Percentiles rank a stretch among this genome's conserved stretches.
Conservation (phyloP, 2,888 invertebrate species). For the Dione vanillae region DNA sequence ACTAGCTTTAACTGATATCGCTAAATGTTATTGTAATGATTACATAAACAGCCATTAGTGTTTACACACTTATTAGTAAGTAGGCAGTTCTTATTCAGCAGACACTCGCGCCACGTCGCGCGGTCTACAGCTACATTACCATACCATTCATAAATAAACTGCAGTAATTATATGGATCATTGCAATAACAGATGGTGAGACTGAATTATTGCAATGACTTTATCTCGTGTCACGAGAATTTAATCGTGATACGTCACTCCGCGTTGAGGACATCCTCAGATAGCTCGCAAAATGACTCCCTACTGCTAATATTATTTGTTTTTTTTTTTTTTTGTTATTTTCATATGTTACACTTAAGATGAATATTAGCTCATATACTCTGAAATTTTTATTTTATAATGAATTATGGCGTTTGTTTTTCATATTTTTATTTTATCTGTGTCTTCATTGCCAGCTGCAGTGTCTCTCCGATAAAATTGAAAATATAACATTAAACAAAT, state of each 20-base stretch:
- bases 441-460: too few relatives aligned
- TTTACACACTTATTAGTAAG: neutral
- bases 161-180: neutral
- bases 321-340: neutral
- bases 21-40: neutral
- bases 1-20: neutral
- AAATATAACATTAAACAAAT: too few relatives aligned
- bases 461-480: too few relatives aligned
- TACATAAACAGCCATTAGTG: neutral
- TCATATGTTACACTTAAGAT: neutral
- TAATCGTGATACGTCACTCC: neutral
- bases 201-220: neutral
- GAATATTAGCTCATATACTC: too few relatives aligned
- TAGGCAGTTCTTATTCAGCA: too few relatives aligned
- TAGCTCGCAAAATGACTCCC: neutral
- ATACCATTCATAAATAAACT: neutral
- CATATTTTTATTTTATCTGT: too few relatives aligned
- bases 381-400: too few relatives aligned
- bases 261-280: slow-evolving; percentile 22
- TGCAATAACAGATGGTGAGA: slow-evolving; percentile 6
- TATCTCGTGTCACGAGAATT: slow-evolving; percentile 16
- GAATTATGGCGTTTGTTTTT: too few relatives aligned
- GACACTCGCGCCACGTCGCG: slow-evolving; percentile 4
- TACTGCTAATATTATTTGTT: neutral
- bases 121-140: neutral